A percentile compares a stretch with the other conserved stretches of the same genome.
Conservation (phyloP, 2,888 invertebrate species). For the Tromatobia lineatoria region DNA sequence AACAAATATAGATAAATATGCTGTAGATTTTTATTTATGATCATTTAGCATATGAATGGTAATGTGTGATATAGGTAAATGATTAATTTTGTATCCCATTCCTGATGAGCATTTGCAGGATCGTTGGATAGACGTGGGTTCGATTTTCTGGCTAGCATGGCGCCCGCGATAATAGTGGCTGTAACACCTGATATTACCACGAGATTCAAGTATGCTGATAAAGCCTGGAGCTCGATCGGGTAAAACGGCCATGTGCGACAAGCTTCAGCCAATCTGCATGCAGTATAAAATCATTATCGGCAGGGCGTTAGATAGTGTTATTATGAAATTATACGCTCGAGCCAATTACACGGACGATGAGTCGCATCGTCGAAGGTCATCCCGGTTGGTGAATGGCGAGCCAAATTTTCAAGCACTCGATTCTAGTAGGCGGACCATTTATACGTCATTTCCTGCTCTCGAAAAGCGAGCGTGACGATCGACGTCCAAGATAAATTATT, state of each 20-base stretch:
- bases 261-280: constrained; percentile 16
- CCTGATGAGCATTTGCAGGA: not conserved
- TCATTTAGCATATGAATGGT: too few relatives aligned
- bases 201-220: constrained; percentile 31
- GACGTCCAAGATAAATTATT: not conserved
- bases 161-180: constrained; percentile 8
- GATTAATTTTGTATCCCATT: not conserved
- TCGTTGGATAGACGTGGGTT: constrained; percentile 9
- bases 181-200: constrained; percentile 16
- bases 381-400: not conserved
- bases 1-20: too few relatives aligned
- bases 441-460: not conserved
- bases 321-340: constrained; percentile 29
- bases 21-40: too few relatives aligned
- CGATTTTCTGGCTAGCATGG: constrained; percentile 11
- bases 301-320: constrained; percentile 16
- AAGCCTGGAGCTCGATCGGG: constrained; percentile 20
- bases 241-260: constrained; percentile 11
- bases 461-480: not conserved
- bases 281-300: constrained; percentile 25
- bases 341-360: constrained; percentile 24
- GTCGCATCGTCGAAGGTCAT: constrained; percentile 3
- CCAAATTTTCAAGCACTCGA: not conserved
- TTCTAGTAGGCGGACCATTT: not conserved
- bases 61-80: too few relatives aligned